Conservation (phyloP, 2,888 invertebrate genomes). For the Oxystoma pomonae region DNA sequence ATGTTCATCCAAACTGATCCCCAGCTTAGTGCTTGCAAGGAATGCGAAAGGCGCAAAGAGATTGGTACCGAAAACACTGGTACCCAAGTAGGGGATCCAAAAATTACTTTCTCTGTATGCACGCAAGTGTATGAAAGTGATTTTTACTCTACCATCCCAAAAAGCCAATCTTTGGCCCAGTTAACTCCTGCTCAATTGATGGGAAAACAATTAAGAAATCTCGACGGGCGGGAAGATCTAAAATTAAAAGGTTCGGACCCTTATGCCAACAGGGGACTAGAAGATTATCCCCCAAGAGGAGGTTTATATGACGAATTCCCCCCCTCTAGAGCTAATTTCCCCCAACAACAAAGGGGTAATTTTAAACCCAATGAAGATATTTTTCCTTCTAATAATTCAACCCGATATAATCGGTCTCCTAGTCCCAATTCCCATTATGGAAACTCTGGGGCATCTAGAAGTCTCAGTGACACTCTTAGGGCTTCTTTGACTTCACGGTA, state of each 20-base stretch:
- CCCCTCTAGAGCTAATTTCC: background rate
- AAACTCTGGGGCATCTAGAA: background rate
- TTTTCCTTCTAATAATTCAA: background rate
- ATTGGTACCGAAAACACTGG: constrained; percentile 29
- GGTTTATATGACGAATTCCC: background rate
- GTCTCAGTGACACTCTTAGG: constrained; percentile 1
- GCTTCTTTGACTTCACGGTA: background rate
- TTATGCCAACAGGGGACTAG: background rate
- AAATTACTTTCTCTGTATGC: constrained; percentile 33
- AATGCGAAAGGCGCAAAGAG: constrained; percentile 37
- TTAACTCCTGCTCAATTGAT: constrained; percentile 46
- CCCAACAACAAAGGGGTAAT: background rate
- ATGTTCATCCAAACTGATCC: constrained; percentile 33
- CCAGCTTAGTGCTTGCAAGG: constrained; percentile 31
- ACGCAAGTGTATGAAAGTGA: constrained; percentile 43
- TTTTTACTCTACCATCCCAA: constrained; percentile 32
- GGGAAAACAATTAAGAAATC: constrained; percentile 28
- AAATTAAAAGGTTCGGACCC: background rate
- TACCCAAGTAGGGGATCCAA: constrained; percentile 32
- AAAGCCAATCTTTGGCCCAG: constrained; percentile 42
- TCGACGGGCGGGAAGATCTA: background rate
- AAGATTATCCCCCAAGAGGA: background rate
- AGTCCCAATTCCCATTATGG: background rate
- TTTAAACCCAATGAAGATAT: background rate
- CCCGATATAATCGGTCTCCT: background rate